Conservation (phyloP, 2,113 vertebrate species). For the Tinamus guttatus region DNA sequence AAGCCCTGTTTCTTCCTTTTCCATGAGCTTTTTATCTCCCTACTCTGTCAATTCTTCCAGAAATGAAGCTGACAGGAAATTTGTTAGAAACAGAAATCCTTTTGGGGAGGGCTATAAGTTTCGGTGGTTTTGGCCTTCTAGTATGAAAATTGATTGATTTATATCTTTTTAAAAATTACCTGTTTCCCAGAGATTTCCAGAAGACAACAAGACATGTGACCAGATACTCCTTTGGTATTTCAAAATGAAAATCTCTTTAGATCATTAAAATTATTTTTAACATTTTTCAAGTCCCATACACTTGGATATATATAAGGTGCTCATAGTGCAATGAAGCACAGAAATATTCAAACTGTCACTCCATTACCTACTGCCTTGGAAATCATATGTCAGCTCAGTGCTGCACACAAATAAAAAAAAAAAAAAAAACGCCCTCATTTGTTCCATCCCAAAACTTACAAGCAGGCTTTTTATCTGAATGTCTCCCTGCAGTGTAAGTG, state of each 20-base stretch:
- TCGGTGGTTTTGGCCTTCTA: background rate
- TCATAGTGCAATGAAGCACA: background rate
- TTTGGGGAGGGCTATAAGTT: background rate
- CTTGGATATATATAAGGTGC: background rate
- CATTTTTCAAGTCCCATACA: background rate
- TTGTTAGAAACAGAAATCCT: background rate
- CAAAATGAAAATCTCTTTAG: background rate
- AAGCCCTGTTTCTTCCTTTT: background rate
- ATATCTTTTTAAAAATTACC: background rate
- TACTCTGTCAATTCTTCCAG: background rate
- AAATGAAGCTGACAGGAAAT: background rate
- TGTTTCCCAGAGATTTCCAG: background rate
- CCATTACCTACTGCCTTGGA: background rate
- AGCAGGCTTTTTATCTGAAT: background rate
- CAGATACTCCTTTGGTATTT: background rate
- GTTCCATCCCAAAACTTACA: background rate
- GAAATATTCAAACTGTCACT: background rate
- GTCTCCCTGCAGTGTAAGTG: background rate
- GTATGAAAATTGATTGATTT: background rate
- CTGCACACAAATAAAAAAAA: background rate
- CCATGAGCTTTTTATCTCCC: background rate
- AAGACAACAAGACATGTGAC: background rate
- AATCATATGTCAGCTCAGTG: background rate
- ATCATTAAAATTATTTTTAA: background rate
- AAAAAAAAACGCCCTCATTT: background rate